A percentile compares a stretch with the other conserved stretches of the same genome.
These are phyloP conservation scores for Hippocampus mohnikei DNA, from an alignment of 2,113 vertebrate genomes.

Conservation along the genomic window DNA sequence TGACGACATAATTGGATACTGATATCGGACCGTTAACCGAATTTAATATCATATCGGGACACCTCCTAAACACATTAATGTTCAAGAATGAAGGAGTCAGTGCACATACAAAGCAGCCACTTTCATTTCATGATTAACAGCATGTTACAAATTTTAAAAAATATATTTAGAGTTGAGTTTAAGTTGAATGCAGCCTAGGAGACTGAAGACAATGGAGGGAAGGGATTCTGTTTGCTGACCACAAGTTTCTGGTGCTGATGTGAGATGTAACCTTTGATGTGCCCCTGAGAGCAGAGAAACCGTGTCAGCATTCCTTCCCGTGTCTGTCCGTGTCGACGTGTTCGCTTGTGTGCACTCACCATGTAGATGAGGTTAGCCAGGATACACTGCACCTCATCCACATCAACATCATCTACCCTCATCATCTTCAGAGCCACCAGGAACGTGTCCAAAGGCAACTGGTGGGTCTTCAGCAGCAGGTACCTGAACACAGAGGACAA, in stretches of 20 bases:
- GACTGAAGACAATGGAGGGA: slow-evolving; percentile 85
- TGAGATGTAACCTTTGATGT: slow-evolving; percentile 98
- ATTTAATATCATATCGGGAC: no score
- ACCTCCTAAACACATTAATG: no score
- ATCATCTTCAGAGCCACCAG: slow-evolving; percentile 88
- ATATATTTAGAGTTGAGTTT: neutral
- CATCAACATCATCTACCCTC: slow-evolving; percentile 90
- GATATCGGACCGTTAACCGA: no score
- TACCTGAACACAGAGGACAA: slow-evolving; percentile 70
- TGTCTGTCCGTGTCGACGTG: neutral
- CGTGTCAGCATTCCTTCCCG: neutral
- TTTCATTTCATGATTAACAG: slow-evolving; percentile 47
- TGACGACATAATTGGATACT: no score
- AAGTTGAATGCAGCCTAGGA: slow-evolving; percentile 67
- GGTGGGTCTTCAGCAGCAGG: slow-evolving; percentile 86
- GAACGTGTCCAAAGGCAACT: slow-evolving; percentile 90
- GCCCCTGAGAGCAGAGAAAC: slow-evolving; percentile 75
- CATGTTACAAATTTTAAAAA: slow-evolving; percentile 11
- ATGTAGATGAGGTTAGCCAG: slow-evolving; percentile 95
- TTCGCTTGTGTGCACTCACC: slow-evolving; percentile 62
- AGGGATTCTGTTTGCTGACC: slow-evolving; percentile 97
- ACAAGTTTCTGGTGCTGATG: slow-evolving; percentile 98
- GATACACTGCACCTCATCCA: slow-evolving; percentile 94
- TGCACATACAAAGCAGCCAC: slow-evolving; percentile 22
- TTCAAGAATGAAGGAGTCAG: neutral